Evolutionary conservation across 1,140 invertebrate genomes (phyloP).

Genomic region (Drosophila saltans): DNA sequence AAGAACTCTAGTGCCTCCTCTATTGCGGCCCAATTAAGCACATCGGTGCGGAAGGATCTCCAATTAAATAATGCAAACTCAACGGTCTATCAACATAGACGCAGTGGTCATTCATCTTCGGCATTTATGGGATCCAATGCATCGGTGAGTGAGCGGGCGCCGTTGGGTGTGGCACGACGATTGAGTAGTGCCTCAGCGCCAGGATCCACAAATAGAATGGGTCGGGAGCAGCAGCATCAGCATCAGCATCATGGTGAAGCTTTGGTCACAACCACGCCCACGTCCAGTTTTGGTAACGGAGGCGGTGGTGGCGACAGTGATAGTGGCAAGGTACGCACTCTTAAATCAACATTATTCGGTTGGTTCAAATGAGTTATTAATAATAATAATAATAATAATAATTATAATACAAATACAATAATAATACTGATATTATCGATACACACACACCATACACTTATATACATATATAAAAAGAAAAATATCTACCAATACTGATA

Average conservation of each 20-base stretch:
- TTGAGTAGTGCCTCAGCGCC: slow-evolving; percentile 73
- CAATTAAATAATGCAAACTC: slow-evolving; percentile 54
- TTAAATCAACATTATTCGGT: slow-evolving; percentile 87
- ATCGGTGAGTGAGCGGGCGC: slow-evolving; percentile 30
- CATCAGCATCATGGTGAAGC: slow-evolving; percentile 46
- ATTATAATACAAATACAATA: slow-evolving; percentile 54
- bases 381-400: slow-evolving; percentile 64
- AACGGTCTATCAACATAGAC: slow-evolving; percentile 21
- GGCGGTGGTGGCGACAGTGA: slow-evolving; percentile 82
- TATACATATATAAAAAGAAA: slow-evolving; percentile 39
- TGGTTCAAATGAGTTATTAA: slow-evolving; percentile 85
- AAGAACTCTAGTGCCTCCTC: slow-evolving; percentile 45
- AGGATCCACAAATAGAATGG: slow-evolving; percentile 42
- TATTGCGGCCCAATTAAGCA: slow-evolving; percentile 71
- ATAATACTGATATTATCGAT: slow-evolving; percentile 72
- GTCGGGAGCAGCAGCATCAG: slow-evolving; percentile 45
- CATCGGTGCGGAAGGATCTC: slow-evolving; percentile 75
- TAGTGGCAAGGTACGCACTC: slow-evolving; percentile 88
- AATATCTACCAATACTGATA: slow-evolving; percentile 64
- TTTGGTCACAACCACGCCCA: slow-evolving; percentile 81
- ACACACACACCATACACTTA: slow-evolving; percentile 43
- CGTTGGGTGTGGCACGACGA: slow-evolving; percentile 52
- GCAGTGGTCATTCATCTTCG: slow-evolving; percentile 34
- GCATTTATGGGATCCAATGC: slow-evolving; percentile 17
- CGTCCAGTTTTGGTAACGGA: slow-evolving; percentile 69